Percentiles rank a stretch among this genome's conserved stretches.
These are phyloP conservation scores for Phoeniculus purpureus DNA, from an alignment of 2,797 vertebrate genomes.

Conservation along the genomic window DNA sequence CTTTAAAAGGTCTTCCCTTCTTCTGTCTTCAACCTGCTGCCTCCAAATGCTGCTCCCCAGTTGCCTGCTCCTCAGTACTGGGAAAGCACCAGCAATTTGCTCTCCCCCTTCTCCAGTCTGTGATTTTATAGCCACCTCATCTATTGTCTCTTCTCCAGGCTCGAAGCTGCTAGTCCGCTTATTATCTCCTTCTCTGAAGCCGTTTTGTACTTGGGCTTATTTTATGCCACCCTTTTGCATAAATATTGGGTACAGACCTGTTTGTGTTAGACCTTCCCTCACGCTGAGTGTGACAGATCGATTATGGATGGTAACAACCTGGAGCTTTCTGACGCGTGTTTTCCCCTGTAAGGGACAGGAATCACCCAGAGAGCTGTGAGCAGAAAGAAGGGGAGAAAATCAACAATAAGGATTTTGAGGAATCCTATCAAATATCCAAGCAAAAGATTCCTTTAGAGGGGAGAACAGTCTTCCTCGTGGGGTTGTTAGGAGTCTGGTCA, in stretches of 20 bases:
- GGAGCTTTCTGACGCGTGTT: neutral
- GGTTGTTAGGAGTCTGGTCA: neutral
- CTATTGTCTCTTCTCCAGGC: neutral
- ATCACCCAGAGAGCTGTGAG: neutral
- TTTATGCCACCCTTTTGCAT: neutral
- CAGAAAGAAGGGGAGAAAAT: neutral
- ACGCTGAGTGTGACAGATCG: neutral
- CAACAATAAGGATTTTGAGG: neutral
- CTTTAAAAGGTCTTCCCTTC: slow-evolving; percentile 3
- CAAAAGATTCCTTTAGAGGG: neutral
- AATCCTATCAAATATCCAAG: neutral
- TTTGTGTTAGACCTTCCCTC: neutral
- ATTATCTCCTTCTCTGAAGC: neutral
- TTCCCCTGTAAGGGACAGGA: neutral
- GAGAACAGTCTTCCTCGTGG: accelerated
- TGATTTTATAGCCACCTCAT: slow-evolving; percentile 4
- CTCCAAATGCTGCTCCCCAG: neutral
- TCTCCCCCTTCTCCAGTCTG: neutral
- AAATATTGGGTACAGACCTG: neutral
- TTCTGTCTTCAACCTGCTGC: slow-evolving; percentile 21
- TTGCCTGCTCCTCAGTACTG: neutral
- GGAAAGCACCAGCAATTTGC: neutral
- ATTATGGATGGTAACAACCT: slow-evolving; percentile 17
- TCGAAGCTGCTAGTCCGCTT: neutral
- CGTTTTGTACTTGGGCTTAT: slow-evolving; percentile 5